A percentile compares a stretch with the other conserved stretches of the same genome.
Evolutionary conservation across 2,797 vertebrate genomes (phyloP).

Genomic region (Amblyopsis hoosieri): DNA sequence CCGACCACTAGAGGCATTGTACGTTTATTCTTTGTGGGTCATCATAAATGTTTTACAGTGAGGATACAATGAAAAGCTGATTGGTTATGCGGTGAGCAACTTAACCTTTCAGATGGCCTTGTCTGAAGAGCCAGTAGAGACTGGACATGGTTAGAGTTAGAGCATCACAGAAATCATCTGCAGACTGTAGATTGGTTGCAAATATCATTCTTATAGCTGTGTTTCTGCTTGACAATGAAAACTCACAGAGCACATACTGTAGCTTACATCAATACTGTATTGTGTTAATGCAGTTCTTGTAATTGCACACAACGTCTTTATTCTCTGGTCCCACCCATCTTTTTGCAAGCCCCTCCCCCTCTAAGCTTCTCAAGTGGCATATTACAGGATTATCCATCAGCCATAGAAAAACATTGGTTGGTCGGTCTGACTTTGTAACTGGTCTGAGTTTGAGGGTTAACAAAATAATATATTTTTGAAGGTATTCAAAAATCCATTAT

Average conservation of each 20-base stretch:
- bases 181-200: too few species aligned
- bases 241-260: too few species aligned
- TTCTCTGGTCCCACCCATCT: conserved; percentile 42
- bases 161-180: conserved; percentile 41
- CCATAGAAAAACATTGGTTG: conserved; percentile 67
- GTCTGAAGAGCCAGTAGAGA: conserved; percentile 30
- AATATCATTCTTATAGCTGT: conserved; percentile 14
- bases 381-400: conserved; percentile 79
- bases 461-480: conserved; percentile 42
- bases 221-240: conserved; percentile 2
- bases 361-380: conserved; percentile 78
- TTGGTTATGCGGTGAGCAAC: background rate
- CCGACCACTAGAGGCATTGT: background rate
- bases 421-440: conserved; percentile 60
- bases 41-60: background rate
- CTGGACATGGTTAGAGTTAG: conserved; percentile 67
- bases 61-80: background rate
- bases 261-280: too few species aligned
- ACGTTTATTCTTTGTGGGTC: background rate
- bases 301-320: background rate
- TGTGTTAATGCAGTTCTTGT: too few species aligned
- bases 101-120: conserved; percentile 20
- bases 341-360: conserved; percentile 49
- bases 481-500: background rate
- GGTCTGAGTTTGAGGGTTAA: conserved; percentile 49